Percentiles rank a stretch among this genome's conserved stretches.
Conservation (phyloP, 2,888 invertebrate genomes). For the Oscheius sp. region DNA sequence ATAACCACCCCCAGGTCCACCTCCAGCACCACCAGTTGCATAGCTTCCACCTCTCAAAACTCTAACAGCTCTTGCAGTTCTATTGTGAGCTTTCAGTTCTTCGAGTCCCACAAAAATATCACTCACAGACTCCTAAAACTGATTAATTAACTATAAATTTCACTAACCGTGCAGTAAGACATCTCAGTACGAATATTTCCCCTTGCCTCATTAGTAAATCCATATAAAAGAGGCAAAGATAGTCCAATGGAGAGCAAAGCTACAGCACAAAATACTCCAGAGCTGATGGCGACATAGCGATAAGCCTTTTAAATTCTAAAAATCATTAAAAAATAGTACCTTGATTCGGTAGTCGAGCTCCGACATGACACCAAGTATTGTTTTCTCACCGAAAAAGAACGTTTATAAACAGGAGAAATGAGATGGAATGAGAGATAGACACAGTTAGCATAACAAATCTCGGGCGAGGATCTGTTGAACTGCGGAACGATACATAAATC, state of each 20-base stretch:
- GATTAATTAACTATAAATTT: neutral
- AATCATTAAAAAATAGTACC: too few relatives aligned
- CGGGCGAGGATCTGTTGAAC: too few relatives aligned
- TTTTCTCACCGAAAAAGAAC: too few relatives aligned
- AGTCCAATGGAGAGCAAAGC: slow-evolving; percentile 23
- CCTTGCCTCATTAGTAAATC: slow-evolving; percentile 5
- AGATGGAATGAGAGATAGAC: too few relatives aligned
- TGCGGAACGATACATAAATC: too few relatives aligned
- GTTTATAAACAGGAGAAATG: too few relatives aligned
- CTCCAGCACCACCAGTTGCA: neutral
- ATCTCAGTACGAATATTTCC: neutral
- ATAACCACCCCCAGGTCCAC: neutral
- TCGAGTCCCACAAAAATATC: slow-evolving; percentile 1
- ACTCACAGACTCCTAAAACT: slow-evolving; percentile 1
- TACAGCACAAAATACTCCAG: slow-evolving; percentile 19
- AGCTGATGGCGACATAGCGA: slow-evolving; percentile 6
- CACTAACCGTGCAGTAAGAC: slow-evolving; percentile 1
- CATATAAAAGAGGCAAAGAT: slow-evolving; percentile 10
- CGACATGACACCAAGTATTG: too few relatives aligned
- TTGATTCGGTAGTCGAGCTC: too few relatives aligned
- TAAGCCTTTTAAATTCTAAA: too few relatives aligned
- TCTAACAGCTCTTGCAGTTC: slow-evolving; percentile 7
- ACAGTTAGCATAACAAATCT: too few relatives aligned
- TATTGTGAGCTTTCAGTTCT: neutral
- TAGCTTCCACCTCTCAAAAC: slow-evolving; percentile 1